These are phyloP conservation scores for Australoheros facetus DNA, from an alignment of 2,797 vertebrate genomes.

Conservation along the genomic window DNA sequence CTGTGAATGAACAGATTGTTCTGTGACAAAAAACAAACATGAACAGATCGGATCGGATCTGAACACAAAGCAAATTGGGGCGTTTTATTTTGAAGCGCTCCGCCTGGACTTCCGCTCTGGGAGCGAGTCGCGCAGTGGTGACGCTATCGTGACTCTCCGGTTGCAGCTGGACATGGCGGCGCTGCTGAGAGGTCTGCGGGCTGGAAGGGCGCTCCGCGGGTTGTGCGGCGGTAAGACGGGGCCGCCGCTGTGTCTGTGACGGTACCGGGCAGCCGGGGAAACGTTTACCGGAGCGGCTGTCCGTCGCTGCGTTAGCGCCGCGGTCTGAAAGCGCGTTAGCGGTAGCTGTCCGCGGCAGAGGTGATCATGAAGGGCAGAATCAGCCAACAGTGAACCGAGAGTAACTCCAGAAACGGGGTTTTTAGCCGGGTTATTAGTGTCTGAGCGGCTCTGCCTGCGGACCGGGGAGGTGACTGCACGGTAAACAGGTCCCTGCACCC, in stretches of 20 bases:
- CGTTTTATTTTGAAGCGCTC: neutral
- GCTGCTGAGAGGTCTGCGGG: slow-evolving; percentile 78
- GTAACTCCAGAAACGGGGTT: neutral
- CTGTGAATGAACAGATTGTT: too few species aligned
- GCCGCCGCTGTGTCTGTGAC: fast-evolving
- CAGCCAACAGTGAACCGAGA: neutral
- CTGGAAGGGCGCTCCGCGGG: slow-evolving; percentile 71
- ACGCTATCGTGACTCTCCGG: neutral
- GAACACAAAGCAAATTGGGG: neutral
- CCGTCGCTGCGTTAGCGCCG: neutral
- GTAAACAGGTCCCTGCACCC: slow-evolving; percentile 11
- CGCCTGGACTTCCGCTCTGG: neutral
- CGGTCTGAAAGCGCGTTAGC: neutral
- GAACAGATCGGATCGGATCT: too few species aligned
- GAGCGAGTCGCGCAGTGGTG: slow-evolving; percentile 35
- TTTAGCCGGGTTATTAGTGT: neutral
- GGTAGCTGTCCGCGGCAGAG: slow-evolving; percentile 41
- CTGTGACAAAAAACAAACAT: too few species aligned
- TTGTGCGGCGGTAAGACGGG: slow-evolving; percentile 69
- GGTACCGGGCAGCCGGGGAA: neutral
- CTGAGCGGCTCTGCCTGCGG: fast-evolving
- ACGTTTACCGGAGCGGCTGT: neutral
- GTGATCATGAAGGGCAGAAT: slow-evolving; percentile 75
- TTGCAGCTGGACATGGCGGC: slow-evolving; percentile 77
- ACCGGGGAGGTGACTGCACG: neutral